phyloP scores from a whole-genome alignment of 2,888 invertebrate genomes.

The Synergus gifuensis region DNA sequence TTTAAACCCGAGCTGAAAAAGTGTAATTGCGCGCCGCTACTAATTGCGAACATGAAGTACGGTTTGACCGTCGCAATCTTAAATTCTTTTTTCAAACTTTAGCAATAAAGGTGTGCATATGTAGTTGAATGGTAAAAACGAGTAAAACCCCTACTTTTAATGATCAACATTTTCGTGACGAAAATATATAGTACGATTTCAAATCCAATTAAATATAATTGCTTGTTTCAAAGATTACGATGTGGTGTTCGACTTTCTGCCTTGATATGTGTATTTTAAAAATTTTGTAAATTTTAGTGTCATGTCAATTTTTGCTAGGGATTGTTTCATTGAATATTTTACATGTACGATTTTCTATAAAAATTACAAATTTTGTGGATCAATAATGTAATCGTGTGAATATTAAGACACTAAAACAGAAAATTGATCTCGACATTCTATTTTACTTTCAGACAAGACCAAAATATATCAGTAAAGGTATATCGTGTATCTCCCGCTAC shows the following conservation, averaged over 20 bases:
- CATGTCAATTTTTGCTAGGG: too few species aligned
- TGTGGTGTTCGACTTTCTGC: not conserved
- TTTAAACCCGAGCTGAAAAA: constrained; percentile 27
- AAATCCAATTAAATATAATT: constrained; percentile 5
- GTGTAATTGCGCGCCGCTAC: constrained; percentile 38
- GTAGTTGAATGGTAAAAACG: not conserved
- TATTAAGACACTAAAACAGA: not conserved
- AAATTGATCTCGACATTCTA: not conserved
- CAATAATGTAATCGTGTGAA: not conserved
- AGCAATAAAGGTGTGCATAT: constrained; percentile 9
- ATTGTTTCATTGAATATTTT: too few species aligned
- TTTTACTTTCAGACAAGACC: not conserved
- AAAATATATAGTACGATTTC: not conserved
- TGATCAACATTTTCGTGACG: not conserved
- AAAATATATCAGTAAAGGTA: constrained; percentile 13
- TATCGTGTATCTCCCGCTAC: constrained; percentile 39
- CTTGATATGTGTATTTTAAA: too few species aligned
- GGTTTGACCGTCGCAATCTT: constrained; percentile 22
- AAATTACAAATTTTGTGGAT: too few species aligned
- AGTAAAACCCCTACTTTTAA: not conserved
- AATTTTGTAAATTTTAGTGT: too few species aligned
- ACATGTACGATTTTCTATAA: too few species aligned
- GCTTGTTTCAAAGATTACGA: not conserved
- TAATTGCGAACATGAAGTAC: constrained; percentile 34
- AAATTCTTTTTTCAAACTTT: constrained; percentile 27